A percentile compares a stretch with the other conserved stretches of the same genome.
Evolutionary conservation across 2,797 vertebrate species (phyloP).

Genomic region (Channa striata): DNA sequence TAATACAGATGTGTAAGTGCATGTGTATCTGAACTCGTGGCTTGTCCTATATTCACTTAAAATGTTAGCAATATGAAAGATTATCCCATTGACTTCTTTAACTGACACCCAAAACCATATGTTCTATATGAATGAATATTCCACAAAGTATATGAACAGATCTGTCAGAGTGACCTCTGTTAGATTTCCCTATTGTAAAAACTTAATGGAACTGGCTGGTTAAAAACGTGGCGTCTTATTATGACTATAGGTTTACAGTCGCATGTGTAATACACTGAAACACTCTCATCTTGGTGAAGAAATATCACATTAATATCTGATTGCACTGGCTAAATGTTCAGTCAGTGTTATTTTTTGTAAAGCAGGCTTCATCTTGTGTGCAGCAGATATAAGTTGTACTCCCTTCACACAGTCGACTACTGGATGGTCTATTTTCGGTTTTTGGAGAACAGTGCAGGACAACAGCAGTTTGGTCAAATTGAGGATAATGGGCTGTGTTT

Average conservation of each 20-base stretch:
- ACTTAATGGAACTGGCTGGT: slow-evolving; percentile 12
- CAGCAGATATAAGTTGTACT: neutral
- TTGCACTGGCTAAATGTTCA: neutral
- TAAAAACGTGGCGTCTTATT: neutral
- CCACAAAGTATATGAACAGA: slow-evolving; percentile 4
- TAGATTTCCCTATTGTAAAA: slow-evolving; percentile 17
- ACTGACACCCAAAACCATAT: neutral
- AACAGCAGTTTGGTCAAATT: slow-evolving; percentile 34
- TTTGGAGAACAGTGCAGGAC: slow-evolving; percentile 34
- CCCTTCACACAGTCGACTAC: slow-evolving; percentile 8
- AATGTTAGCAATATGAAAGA: slow-evolving; percentile 1
- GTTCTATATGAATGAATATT: neutral
- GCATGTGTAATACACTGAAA: neutral
- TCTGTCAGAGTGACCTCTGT: slow-evolving; percentile 19
- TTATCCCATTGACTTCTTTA: neutral
- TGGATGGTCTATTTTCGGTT: slow-evolving; percentile 13
- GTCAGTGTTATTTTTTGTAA: neutral
- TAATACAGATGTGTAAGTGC: slow-evolving; percentile 30
- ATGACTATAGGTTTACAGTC: neutral
- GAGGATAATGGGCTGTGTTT: slow-evolving; percentile 39
- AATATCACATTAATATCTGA: neutral
- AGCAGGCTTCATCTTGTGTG: neutral
- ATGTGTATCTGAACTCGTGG: slow-evolving; percentile 8
- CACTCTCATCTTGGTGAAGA: neutral
- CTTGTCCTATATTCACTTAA: slow-evolving; percentile 20